phyloP scores from a whole-genome alignment of 1,140 invertebrate genomes.

The Eumaeus atala region DNA sequence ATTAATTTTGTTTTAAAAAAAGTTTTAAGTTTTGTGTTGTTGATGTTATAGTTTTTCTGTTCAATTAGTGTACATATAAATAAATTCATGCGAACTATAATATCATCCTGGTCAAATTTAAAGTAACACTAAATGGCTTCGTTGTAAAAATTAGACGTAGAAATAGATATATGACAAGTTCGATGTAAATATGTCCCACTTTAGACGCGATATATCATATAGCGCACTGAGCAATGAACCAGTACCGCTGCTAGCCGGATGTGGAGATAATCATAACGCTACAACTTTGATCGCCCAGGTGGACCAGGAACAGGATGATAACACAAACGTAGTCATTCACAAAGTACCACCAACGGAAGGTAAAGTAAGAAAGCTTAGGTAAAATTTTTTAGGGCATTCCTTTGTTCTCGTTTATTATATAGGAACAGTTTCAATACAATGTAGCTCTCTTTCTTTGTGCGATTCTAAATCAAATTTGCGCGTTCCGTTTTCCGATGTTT shows the following conservation, averaged over 20 bases:
- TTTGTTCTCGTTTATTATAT: slow-evolving; percentile 24
- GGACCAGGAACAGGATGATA: slow-evolving; percentile 60
- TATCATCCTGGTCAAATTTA: slow-evolving; percentile 57
- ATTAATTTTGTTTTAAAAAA: slow-evolving; percentile 26
- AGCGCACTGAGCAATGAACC: slow-evolving; percentile 56
- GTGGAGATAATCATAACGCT: slow-evolving; percentile 38
- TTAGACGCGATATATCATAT: slow-evolving; percentile 59
- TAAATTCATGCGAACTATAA: not conserved
- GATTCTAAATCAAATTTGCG: too few species aligned
- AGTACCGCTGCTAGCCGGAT: slow-evolving; percentile 45
- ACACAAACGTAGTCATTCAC: slow-evolving; percentile 62
- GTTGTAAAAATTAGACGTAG: slow-evolving; percentile 44
- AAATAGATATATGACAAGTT: slow-evolving; percentile 28
- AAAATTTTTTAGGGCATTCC: slow-evolving; percentile 6
- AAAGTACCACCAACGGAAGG: slow-evolving; percentile 67
- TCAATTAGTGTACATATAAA: not conserved
- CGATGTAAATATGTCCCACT: slow-evolving; percentile 49
- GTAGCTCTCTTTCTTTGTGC: too few species aligned
- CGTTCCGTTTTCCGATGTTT: too few species aligned
- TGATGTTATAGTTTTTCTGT: not conserved
- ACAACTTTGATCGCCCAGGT: slow-evolving; percentile 47
- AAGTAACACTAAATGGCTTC: slow-evolving; percentile 46
- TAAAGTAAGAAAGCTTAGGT: slow-evolving; percentile 18
- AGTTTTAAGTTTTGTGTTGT: slow-evolving; percentile 6
- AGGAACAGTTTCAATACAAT: too few species aligned